These are phyloP conservation scores for Corydoras sp. DNA, from an alignment of 2,113 vertebrate genomes.

Conservation along the genomic window DNA sequence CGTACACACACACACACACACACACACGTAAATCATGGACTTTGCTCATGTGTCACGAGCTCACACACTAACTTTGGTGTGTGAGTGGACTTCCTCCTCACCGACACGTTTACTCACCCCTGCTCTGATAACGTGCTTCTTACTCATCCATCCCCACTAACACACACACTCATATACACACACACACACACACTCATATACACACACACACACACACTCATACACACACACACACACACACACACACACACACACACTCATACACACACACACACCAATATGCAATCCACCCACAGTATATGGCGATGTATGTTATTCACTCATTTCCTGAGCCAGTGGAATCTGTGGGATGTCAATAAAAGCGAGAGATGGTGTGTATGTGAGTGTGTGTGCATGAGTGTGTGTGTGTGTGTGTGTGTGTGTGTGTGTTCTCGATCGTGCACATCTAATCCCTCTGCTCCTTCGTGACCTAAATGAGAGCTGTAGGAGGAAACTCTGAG, in stretches of 20 bases:
- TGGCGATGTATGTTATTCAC: constrained; percentile 23
- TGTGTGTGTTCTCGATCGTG: constrained; percentile 22
- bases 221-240: constrained; percentile 14
- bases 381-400: constrained; percentile 4
- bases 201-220: constrained; percentile 17
- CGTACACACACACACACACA: constrained; percentile 22
- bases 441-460: constrained; percentile 17
- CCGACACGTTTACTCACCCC: constrained; percentile 35
- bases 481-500: constrained; percentile 33
- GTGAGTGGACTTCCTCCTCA: constrained; percentile 33
- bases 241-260: too few species aligned
- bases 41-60: constrained; percentile 17
- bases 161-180: constrained; percentile 12
- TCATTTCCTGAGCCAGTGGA: constrained; percentile 35
- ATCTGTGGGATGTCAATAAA: constrained; percentile 31
- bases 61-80: constrained; percentile 23
- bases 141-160: constrained; percentile 37
- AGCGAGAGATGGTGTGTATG: background rate
- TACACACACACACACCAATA: constrained; percentile 5
- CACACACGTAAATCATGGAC: constrained; percentile 11
- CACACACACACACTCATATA: constrained; percentile 1
- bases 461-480: constrained; percentile 27
- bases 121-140: constrained; percentile 29
- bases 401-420: constrained; percentile 2
- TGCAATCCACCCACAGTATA: constrained; percentile 39